Evolutionary conservation across 1,140 invertebrate species (phyloP), one percentile per base, ranked within the genome.

Genomic region (Plodia interpunctella): DNA sequence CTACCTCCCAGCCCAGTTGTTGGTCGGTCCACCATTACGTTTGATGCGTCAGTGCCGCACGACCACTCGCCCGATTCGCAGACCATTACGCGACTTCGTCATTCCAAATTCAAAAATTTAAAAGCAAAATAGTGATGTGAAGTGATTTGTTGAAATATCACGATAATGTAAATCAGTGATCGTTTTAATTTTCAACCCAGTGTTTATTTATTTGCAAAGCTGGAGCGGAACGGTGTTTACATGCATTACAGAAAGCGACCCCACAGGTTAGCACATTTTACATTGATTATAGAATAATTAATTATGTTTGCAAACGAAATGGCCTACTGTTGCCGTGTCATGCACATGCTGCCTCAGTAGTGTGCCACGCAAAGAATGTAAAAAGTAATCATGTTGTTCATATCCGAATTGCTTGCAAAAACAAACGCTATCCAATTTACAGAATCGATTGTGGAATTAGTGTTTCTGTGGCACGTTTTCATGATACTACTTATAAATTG

Each of bases 191-290:
- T 44, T 44, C 38, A 15, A 3, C 1, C 3, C 13, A 44, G 64
- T 57, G 59, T 55, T 60, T 73, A 65, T 73, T 74, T 63, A 55
- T 73, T 78, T 66, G 74, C 75, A 83, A 88, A 86, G 74, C 86
- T 87, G 86, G 86, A 88, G 83, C 83, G 77, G 60, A 78, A 85
- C 72, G 77, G 72, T 76, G 66, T 78, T 74, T 78, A 87, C 80
- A 88, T 88, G 86, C 83, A 88, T 86, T 87, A 88, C 86, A 84
- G 86, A 81, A 88, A 88, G 76, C 81, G 83, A 65, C 83, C 86
- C 58, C 80, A 86, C 78, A 88, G 83, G 86, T 88, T 74, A 67
- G 73, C 55, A 53, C 51, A 25, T 53, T 20, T 53, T 11, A 53
- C 8, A 53, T 25, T 53, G 5, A 17, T 44, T 44, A 44, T 44